phyloP scores from a whole-genome alignment of 2,888 invertebrate species.

The Petrophora chlorosata region DNA sequence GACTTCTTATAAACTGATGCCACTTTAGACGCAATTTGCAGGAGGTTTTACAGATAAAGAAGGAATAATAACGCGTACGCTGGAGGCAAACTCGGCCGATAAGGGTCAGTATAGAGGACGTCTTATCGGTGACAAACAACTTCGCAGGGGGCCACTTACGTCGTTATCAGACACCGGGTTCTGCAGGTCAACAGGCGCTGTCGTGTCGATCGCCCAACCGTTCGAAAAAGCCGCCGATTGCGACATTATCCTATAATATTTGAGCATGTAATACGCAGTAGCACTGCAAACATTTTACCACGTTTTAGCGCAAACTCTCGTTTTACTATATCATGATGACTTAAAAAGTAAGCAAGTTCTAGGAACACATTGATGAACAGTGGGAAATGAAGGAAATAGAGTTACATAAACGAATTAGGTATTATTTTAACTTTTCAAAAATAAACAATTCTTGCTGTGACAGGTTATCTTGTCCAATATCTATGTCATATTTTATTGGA shows the following conservation, averaged over 20 bases:
- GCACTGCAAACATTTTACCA: conserved; percentile 36
- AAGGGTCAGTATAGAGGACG: conserved; percentile 60
- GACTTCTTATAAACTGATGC: conserved; percentile 22
- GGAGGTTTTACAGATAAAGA: conserved; percentile 32
- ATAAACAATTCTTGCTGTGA: neutral
- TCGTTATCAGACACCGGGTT: conserved; percentile 65
- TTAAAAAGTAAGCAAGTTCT: neutral
- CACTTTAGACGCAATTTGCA: conserved; percentile 29
- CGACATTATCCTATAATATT: conserved; percentile 53
- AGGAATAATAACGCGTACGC: conserved; percentile 39
- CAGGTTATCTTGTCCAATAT: no score
- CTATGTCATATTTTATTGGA: no score
- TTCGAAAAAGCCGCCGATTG: conserved; percentile 62
- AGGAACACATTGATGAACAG: no score
- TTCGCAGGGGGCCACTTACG: conserved; percentile 78
- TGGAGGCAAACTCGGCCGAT: conserved; percentile 35
- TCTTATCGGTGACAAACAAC: conserved; percentile 72
- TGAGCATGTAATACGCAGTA: conserved; percentile 34
- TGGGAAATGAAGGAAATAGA: no score
- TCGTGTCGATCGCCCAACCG: conserved; percentile 78
- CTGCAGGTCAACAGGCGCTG: conserved; percentile 72
- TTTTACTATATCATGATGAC: conserved; percentile 3
- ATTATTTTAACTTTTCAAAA: no score
- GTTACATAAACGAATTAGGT: no score
- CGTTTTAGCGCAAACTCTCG: neutral